Conservation (phyloP, 1,140 invertebrate genomes). For the Drosophila neocordata region DNA sequence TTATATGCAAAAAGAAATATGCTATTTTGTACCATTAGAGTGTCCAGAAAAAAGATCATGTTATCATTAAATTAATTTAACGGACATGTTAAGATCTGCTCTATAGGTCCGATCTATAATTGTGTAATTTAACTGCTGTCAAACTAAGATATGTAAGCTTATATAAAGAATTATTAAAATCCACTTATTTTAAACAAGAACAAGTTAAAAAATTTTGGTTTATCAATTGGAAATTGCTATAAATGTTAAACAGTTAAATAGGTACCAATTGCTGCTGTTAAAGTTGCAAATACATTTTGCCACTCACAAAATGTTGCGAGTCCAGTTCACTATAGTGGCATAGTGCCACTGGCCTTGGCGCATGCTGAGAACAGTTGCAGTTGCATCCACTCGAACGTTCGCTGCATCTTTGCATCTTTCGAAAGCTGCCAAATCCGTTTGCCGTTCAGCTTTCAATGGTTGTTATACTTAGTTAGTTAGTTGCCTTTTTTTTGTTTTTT, state of each 20-base stretch:
- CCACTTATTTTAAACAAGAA: too few relatives aligned
- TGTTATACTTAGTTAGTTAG: conserved; percentile 60
- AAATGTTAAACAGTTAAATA: conserved; percentile 11
- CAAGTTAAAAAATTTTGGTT: too few relatives aligned
- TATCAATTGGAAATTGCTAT: conserved; percentile 2
- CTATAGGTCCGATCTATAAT: too few relatives aligned
- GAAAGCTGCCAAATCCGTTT: conserved; percentile 71
- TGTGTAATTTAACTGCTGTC: too few relatives aligned
- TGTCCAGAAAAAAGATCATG: too few relatives aligned
- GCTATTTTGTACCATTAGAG: too few relatives aligned
- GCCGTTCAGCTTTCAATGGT: conserved; percentile 65
- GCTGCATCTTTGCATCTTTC: conserved; percentile 56
- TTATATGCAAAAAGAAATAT: too few relatives aligned
- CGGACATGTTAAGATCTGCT: background rate
- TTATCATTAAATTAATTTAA: conserved; percentile 5
- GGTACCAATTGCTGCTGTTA: conserved; percentile 8
- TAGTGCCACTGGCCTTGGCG: conserved; percentile 69
- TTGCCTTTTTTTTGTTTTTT: conserved; percentile 17
- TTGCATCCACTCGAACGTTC: conserved; percentile 45
- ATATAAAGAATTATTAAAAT: too few relatives aligned
- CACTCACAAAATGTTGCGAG: conserved; percentile 36
- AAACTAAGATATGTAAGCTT: too few relatives aligned
- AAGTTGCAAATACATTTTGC: conserved; percentile 12
- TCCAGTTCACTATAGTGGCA: conserved; percentile 7
- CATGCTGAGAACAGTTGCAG: conserved; percentile 68